Evolutionary conservation across 2,797 vertebrate species (phyloP), one percentile per base, ranked within the genome.

Genomic region (Antennarius maculatus): DNA sequence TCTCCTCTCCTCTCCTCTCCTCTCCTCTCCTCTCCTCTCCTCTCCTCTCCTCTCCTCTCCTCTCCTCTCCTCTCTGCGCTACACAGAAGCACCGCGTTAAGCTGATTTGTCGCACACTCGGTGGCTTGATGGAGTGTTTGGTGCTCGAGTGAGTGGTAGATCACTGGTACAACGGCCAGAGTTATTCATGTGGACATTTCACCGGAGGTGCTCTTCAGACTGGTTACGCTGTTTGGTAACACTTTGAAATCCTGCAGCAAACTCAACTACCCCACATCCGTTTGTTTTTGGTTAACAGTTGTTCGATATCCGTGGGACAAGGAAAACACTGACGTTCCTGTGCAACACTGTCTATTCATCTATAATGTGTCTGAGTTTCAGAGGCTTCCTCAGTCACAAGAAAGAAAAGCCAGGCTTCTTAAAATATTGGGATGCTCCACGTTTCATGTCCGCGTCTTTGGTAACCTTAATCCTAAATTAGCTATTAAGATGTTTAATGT

Each of bases 81-180:
- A 49, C 69, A 28, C 65, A 56, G 63, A 65, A 58, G 61, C 46
- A 10, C 17, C 54, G 43, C 37, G 51, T 76, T 71, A 77, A 85
- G 72, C 80, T 41, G 78, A 86, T 87, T 88, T 49, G 55, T 86
- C 71, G 64, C 69, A 8, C 67, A 46, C 79, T 66, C 64, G 39
- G 37, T 54, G 64, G 51, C 66, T 51, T 53, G 53, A 42, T 42
- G n/a, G 71, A 78, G 74, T 75, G 69, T 71, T 45, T 69, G 80
- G 31, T 8, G 31, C 31, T 34, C 31, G 3, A 34, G 48, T 59
- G 39, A 18, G 67, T 76, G 31, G 69, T 59, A 13, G 65, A 71
- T 55, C 48, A 2, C 15, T 12, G 60, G 42, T 52, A 74, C 31
- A 73, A 15, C 8, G 53, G 27, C 17, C 29, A 7, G 46, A 71